Base-by-base conservation (phyloP, 2,888 invertebrate genomes). In the Brenthis ino region DNA sequence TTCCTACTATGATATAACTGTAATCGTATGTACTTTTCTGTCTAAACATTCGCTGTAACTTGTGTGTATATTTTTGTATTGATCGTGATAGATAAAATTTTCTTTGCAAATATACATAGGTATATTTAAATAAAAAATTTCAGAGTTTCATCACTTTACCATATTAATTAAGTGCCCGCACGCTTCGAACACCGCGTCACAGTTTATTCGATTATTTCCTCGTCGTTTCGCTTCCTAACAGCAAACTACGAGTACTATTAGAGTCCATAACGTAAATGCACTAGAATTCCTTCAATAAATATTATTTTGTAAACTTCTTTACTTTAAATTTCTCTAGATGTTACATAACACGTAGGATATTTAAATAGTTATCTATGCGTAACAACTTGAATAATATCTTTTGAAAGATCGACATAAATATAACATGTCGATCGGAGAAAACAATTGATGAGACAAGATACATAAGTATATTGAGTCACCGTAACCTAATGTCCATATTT, bases 211-310 rank as follows among this genome's bases (percentile, higher is more conserved):
- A 82, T 84, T 84, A 81, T 83, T 87, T 86, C 83, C 84, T 83
- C 73, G 75, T 80, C 75, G 80, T 84, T 84, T 82, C 77, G 80
- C 82, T 85, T 85, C 81, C 80, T 77, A 76, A 75, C 76, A 28
- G 53, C 43, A 51, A 37, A 24, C 6, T 51, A 11, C 8, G 37
- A 43, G 37, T 8, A n/a, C 51, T 53, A 37, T 63, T 43, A 53
- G 20, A 20, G 8, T 54, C 11, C 5, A 37, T 54, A 53, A 63
- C 14, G 11, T 37, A 43, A 63, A 53, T 43, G 51, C n/a, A 14
- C 51, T 53, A 53, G 16, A 14, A 16, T 53, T 53, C 8, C 11
- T 53, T 53, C 8, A 53, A 43, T 11, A 2, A 11, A 43, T 43
- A 43, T 43, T 43, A 11, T 6, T 37, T 8, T 28, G 28, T 28